A percentile compares a stretch with the other conserved stretches of the same genome.
Conservation (phyloP, 2,113 vertebrate genomes). For the Sylvietta virens region DNA sequence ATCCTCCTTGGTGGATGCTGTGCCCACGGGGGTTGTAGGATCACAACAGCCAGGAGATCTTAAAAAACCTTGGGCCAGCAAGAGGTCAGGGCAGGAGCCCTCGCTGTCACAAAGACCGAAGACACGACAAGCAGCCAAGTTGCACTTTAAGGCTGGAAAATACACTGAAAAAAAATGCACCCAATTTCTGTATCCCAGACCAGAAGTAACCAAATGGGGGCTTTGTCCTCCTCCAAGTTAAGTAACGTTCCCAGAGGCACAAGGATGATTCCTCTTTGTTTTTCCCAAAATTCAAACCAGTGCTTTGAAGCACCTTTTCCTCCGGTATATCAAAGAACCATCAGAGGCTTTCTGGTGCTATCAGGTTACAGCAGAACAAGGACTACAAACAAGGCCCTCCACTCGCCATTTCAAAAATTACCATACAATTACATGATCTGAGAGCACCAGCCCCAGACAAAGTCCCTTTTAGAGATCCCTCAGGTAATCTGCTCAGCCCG, state of each 20-base stretch:
- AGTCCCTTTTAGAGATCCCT: neutral
- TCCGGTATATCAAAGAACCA: neutral
- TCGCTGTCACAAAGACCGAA: neutral
- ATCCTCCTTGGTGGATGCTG: neutral
- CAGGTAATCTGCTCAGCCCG: neutral
- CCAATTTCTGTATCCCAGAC: neutral
- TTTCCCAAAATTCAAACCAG: neutral
- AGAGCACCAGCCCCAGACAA: neutral
- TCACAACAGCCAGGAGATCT: neutral
- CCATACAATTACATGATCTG: neutral
- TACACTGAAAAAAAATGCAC: accelerated
- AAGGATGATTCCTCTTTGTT: neutral
- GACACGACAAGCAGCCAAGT: neutral
- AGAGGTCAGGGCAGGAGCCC: neutral
- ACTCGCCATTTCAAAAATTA: neutral
- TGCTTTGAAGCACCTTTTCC: slow-evolving; percentile 11
- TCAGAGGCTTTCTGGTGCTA: neutral
- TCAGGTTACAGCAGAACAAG: slow-evolving; percentile 6
- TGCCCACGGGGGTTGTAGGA: accelerated
- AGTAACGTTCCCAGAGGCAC: neutral
- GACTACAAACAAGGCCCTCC: slow-evolving; percentile 14
- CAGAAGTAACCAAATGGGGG: neutral
- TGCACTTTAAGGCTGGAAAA: neutral
- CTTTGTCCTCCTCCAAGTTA: neutral
- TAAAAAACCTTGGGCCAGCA: neutral